Evolutionary conservation across 2,797 vertebrate species (phyloP).

Genomic region (Nasua narica): DNA sequence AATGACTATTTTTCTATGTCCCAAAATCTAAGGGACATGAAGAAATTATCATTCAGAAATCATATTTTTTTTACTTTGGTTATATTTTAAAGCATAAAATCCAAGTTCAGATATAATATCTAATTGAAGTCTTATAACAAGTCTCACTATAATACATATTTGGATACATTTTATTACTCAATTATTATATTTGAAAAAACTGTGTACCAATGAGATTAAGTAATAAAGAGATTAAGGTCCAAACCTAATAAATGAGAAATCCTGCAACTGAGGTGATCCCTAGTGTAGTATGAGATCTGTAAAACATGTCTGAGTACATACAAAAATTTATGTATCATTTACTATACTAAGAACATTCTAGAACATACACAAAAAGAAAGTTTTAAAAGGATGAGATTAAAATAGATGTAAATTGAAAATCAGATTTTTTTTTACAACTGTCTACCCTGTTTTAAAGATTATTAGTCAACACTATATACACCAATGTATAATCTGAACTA

Average conservation of each 20-base stretch:
- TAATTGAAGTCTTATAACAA: neutral
- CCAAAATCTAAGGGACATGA: neutral
- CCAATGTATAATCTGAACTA: neutral
- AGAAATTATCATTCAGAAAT: neutral
- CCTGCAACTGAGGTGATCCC: neutral
- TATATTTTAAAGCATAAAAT: neutral
- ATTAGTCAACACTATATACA: neutral
- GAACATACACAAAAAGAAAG: neutral
- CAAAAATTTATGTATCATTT: neutral
- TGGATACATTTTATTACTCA: neutral
- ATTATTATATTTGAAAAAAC: neutral
- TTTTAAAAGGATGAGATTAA: neutral
- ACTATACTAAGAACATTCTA: neutral
- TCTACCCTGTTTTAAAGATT: neutral
- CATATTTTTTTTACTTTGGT: neutral
- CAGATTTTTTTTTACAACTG: neutral
- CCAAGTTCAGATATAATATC: neutral
- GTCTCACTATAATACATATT: neutral
- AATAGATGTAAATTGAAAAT: neutral
- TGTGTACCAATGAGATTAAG: neutral
- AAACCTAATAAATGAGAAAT: neutral
- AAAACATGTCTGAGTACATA: neutral
- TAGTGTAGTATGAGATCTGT: neutral
- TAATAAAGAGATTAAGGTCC: neutral
- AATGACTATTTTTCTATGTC: neutral